Evolutionary conservation across 2,113 vertebrate species (phyloP).

Genomic region (Cavia porcellus): DNA sequence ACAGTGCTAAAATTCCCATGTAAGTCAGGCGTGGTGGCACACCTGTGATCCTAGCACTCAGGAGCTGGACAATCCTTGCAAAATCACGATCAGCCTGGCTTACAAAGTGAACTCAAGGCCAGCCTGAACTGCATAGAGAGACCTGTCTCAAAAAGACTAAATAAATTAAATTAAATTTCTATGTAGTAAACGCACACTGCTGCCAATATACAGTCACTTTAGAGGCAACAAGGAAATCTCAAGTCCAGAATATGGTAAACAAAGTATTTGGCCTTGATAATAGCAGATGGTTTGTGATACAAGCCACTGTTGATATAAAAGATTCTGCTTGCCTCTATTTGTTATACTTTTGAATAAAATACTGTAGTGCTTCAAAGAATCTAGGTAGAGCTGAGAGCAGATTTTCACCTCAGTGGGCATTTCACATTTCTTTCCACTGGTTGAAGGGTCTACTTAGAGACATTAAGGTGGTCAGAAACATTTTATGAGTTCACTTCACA

Average conservation of each 20-base stretch:
- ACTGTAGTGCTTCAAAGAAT: background rate
- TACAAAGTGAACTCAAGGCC: too few relatives aligned
- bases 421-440: background rate
- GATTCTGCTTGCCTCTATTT: background rate
- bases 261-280: constrained; percentile 32
- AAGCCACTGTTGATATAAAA: background rate
- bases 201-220: constrained; percentile 13
- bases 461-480: background rate
- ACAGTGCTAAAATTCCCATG: constrained; percentile 57
- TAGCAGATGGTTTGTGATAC: background rate
- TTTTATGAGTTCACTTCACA: background rate
- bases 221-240: background rate
- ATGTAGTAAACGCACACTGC: background rate
- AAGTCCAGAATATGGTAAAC: constrained; percentile 22
- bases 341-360: constrained; percentile 17
- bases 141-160: too few relatives aligned
- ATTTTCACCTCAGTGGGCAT: background rate
- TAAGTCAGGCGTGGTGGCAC: too few relatives aligned
- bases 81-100: too few relatives aligned
- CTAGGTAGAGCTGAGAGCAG: background rate
- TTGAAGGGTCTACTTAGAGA: constrained; percentile 1
- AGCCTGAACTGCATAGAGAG: too few relatives aligned
- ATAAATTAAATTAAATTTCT: constrained; percentile 7
- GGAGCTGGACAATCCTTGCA: too few relatives aligned
- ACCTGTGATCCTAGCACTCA: too few relatives aligned